Evolutionary conservation across 2,113 vertebrate species (phyloP), one percentile per base, ranked within the genome.

Genomic region (Pao palembangensis): DNA sequence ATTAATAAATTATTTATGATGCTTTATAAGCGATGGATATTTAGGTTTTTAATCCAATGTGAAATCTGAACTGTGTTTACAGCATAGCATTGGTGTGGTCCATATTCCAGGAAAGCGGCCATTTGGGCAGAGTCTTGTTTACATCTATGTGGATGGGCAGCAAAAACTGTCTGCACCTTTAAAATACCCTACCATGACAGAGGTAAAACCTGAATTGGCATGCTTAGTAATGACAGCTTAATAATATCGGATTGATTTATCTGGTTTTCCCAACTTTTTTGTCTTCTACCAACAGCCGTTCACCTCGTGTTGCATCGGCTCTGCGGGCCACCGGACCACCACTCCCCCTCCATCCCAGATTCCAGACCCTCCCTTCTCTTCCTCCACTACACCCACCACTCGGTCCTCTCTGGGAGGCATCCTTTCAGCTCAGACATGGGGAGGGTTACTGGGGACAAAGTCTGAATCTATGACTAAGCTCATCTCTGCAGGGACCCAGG

Each of bases 261-360:
- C 15, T 8, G 16, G 34, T 25, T 46, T 38, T 57, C 17, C 15
- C n/a, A 17, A 7, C 15, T 47, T 47, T 16, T n/a, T 17, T 7
- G 6, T 17, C 7, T 28, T 57, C 54, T 19, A 3, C 6, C 52
- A 68, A 2, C 88, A 99, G 97, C 90, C 94, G 20, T 99, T 98
- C 66, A 95, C 85, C 43, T 98, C 92, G 57, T 99, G 97, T 69
- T 96, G 97, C 77, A 99, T 98, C 72, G 97, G 96, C 81, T 99
- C 97, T 23, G 97, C 97, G 49, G 97, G 96, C 19, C 94, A 99
- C 69, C 92, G 96, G 76, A 99, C 97, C 64, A 99, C 96, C 2
- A 96, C 96, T 59, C 97, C 97, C 38, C 95, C 96, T 14, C 97
- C 97, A 4, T 98, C 95, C 16, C 96, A 98, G 77, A 99, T 98